Evolutionary conservation across 2,113 vertebrate species (phyloP).

Genomic region (Anser brachyrhynchus): DNA sequence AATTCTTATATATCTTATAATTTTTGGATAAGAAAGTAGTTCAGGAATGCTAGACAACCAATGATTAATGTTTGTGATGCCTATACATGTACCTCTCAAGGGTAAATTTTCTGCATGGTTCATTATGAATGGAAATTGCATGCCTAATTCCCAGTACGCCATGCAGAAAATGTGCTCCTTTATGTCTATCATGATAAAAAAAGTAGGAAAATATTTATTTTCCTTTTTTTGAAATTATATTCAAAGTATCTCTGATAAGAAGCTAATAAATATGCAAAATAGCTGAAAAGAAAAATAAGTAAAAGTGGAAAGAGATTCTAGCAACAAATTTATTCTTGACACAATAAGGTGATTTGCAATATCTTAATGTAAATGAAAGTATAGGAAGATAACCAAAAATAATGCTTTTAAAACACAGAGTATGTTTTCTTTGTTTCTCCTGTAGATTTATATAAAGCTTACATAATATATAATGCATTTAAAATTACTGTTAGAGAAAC

Average conservation of each 20-base stretch:
- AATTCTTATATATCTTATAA: not conserved
- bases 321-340: not conserved
- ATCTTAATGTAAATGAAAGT: conserved; percentile 29
- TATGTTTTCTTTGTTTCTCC: not conserved
- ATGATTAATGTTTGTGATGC: conserved; percentile 5
- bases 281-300: conserved; percentile 27
- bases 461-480: not conserved
- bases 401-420: not conserved
- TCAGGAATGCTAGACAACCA: not conserved
- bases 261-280: conserved; percentile 54
- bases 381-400: not conserved
- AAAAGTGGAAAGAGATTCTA: not conserved
- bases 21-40: not conserved
- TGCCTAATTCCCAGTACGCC: not conserved
- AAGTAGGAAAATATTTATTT: conserved; percentile 51
- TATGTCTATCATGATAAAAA: conserved; percentile 4
- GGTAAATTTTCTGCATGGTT: not conserved
- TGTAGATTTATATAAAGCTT: not conserved
- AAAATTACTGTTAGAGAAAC: not conserved
- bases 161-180: conserved; percentile 30
- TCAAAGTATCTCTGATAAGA: conserved; percentile 21
- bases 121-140: conserved; percentile 37
- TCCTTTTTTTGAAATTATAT: conserved; percentile 35
- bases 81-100: conserved; percentile 19
- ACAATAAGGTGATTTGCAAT: not conserved